These are phyloP conservation scores for Phalloptychus januarius DNA, from an alignment of 2,797 vertebrate species.

Conservation along the genomic window DNA sequence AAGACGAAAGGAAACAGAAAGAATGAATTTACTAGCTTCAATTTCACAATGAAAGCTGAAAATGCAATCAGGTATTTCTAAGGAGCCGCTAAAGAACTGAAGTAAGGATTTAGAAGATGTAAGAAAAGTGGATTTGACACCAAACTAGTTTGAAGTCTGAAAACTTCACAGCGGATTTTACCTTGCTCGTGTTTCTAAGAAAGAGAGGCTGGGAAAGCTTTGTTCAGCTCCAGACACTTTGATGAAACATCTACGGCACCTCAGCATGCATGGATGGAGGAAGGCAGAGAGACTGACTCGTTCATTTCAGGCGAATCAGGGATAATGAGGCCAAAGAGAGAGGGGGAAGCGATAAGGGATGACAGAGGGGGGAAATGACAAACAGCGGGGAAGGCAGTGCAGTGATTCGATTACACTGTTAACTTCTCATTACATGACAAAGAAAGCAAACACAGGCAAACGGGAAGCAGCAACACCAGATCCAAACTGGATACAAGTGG, in stretches of 20 bases:
- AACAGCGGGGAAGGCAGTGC: slow-evolving; percentile 48
- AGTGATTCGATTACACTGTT: slow-evolving; percentile 62
- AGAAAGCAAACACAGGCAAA: slow-evolving; percentile 28
- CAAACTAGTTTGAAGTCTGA: slow-evolving; percentile 27
- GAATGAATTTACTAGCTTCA: not conserved
- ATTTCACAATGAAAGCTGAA: slow-evolving; percentile 21
- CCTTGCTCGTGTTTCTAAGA: slow-evolving; percentile 60
- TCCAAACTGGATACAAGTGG: slow-evolving; percentile 8
- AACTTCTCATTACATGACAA: slow-evolving; percentile 66
- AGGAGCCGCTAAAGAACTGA: slow-evolving; percentile 21
- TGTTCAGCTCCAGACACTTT: slow-evolving; percentile 51
- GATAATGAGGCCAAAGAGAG: slow-evolving; percentile 56
- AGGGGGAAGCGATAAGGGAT: slow-evolving; percentile 55
- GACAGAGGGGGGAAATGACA: slow-evolving; percentile 62
- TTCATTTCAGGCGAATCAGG: slow-evolving; percentile 55
- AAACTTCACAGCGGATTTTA: slow-evolving; percentile 51
- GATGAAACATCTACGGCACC: slow-evolving; percentile 54
- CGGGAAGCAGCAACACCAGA: slow-evolving; percentile 4
- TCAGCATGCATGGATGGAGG: slow-evolving; percentile 29
- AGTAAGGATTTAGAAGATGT: slow-evolving; percentile 36
- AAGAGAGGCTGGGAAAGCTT: slow-evolving; percentile 41
- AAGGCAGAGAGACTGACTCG: slow-evolving; percentile 39
- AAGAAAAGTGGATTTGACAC: slow-evolving; percentile 50
- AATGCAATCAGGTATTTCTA: slow-evolving; percentile 27
- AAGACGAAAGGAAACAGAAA: slow-evolving; percentile 13